Percentiles rank a stretch among this genome's conserved stretches.
These are phyloP conservation scores for Synanceia verrucosa DNA, from an alignment of 2,797 vertebrate genomes.

Conservation along the genomic window DNA sequence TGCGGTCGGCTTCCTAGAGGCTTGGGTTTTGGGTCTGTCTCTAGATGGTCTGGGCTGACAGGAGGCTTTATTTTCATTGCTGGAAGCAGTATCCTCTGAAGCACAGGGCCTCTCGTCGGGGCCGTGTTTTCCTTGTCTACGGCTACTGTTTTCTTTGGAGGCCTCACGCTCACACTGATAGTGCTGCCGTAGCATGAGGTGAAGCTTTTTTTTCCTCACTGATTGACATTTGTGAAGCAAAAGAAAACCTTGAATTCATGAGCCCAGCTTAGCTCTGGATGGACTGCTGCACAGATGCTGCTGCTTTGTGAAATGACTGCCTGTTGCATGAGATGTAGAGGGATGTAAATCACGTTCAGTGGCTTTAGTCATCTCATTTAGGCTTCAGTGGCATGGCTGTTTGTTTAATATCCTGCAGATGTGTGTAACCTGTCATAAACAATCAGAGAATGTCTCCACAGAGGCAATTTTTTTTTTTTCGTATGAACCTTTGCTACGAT, in stretches of 20 bases:
- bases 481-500: no score
- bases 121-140: slow-evolving; percentile 77
- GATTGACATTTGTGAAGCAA: slow-evolving; percentile 39
- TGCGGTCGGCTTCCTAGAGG: slow-evolving; percentile 52
- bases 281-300: slow-evolving; percentile 68
- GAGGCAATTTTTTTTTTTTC: slow-evolving; percentile 1
- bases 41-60: slow-evolving; percentile 53
- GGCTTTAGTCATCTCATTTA: slow-evolving; percentile 43
- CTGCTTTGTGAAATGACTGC: slow-evolving; percentile 48
- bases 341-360: slow-evolving; percentile 53
- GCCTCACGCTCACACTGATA: slow-evolving; percentile 52
- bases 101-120: slow-evolving; percentile 48
- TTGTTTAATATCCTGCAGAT: slow-evolving; percentile 58
- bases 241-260: slow-evolving; percentile 53
- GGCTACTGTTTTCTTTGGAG: slow-evolving; percentile 77
- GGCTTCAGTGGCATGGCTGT: slow-evolving; percentile 16
- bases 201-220: slow-evolving; percentile 39
- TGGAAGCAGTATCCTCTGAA: slow-evolving; percentile 57
- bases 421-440: slow-evolving; percentile 37
- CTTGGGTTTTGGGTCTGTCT: slow-evolving; percentile 53
- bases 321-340: slow-evolving; percentile 46
- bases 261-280: slow-evolving; percentile 16
- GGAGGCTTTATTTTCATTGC: slow-evolving; percentile 75
- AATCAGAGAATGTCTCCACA: slow-evolving; percentile 35
- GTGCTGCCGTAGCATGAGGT: slow-evolving; percentile 39